Percentiles rank a stretch among this genome's conserved stretches.
phyloP scores from a whole-genome alignment of 53 echinoderm and acorn worm genomes.

The Paracentrotus lividus region DNA sequence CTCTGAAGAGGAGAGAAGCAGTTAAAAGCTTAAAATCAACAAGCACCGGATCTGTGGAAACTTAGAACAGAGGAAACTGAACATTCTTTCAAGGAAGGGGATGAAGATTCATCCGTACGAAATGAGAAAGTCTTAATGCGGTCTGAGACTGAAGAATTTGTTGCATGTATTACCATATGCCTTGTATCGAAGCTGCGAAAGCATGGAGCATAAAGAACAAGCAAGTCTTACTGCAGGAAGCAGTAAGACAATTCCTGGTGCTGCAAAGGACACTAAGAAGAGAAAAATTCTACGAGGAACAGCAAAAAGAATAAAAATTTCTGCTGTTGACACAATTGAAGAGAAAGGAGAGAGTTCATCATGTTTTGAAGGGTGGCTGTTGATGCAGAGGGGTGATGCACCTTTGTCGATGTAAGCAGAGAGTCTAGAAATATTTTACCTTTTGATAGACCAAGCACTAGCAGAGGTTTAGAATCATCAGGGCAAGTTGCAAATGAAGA shows the following conservation, averaged over 20 bases:
- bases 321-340: neutral
- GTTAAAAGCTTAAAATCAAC: neutral
- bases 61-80: neutral
- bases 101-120: neutral
- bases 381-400: neutral
- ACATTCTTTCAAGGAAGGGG: neutral
- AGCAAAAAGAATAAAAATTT: constrained; percentile 24
- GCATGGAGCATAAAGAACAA: neutral
- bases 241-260: neutral
- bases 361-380: neutral
- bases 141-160: constrained; percentile 68
- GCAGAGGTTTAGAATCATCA: constrained; percentile 27
- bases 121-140: constrained; percentile 52
- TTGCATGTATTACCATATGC: constrained; percentile 63
- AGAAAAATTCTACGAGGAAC: neutral
- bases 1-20: constrained; percentile 41
- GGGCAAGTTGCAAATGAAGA: neutral
- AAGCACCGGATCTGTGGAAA: neutral
- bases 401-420: no score
- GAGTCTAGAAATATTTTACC: neutral
- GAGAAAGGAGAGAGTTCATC: constrained; percentile 14
- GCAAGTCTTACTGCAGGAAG: neutral
- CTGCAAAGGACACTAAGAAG: constrained; percentile 8
- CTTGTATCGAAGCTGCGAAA: neutral
- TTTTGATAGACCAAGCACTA: constrained; percentile 42